These are phyloP conservation scores for Laterallus jamaicensis DNA, from an alignment of 2,113 vertebrate species.

Conservation along the genomic window DNA sequence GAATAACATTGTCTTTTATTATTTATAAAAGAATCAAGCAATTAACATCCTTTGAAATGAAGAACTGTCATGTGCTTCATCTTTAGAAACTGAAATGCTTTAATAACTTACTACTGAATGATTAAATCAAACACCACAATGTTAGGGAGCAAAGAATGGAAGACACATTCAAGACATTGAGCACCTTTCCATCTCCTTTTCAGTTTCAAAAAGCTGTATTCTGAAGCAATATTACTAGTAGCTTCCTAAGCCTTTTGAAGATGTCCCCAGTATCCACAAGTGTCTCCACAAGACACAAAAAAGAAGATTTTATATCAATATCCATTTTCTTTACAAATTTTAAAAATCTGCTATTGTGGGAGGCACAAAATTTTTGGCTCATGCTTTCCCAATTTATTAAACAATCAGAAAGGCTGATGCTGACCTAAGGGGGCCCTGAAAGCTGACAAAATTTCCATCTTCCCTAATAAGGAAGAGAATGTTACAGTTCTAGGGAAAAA, in stretches of 20 bases:
- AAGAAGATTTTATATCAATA: neutral
- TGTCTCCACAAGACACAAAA: neutral
- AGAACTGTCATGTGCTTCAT: neutral
- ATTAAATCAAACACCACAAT: neutral
- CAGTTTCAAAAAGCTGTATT: neutral
- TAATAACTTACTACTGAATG: neutral
- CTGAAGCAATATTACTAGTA: neutral
- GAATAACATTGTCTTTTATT: neutral
- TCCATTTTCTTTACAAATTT: neutral
- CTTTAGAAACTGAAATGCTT: neutral
- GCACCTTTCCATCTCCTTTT: neutral
- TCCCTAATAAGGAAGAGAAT: neutral
- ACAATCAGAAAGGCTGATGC: neutral
- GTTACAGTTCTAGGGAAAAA: neutral
- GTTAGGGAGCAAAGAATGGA: neutral
- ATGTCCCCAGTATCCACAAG: neutral
- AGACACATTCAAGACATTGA: neutral
- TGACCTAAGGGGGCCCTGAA: neutral
- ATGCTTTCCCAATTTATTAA: neutral
- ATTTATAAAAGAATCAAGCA: neutral
- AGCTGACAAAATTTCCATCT: neutral
- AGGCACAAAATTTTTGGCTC: neutral
- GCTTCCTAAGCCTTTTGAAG: neutral
- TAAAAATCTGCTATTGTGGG: neutral
- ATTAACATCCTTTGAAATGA: neutral